These are phyloP conservation scores for Solea senegalensis DNA, from an alignment of 2,113 vertebrate species.

Conservation along the genomic window DNA sequence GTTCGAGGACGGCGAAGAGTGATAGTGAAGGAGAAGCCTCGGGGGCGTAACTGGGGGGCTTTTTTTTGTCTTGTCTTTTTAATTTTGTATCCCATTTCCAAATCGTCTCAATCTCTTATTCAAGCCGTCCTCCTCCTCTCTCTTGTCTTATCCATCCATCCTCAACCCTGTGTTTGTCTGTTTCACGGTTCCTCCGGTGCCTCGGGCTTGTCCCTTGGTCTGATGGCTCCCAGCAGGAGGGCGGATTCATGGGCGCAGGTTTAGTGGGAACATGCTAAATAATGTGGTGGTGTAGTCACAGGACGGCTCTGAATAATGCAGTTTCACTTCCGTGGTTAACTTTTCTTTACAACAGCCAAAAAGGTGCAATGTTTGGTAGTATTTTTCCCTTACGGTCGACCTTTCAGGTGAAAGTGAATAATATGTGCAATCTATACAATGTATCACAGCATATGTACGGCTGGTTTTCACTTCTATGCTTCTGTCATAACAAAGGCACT, in stretches of 20 bases:
- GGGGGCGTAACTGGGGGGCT: background rate
- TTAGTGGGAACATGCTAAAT: conserved; percentile 31
- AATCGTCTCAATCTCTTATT: background rate
- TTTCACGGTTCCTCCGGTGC: background rate
- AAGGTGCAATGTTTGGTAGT: too few species aligned
- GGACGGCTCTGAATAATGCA: conserved; percentile 22
- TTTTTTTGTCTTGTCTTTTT: background rate
- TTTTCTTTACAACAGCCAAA: too few species aligned
- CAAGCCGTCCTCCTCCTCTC: background rate
- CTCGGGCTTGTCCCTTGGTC: conserved; percentile 47
- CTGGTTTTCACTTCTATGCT: too few species aligned
- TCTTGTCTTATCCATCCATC: conserved; percentile 5
- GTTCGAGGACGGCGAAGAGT: background rate
- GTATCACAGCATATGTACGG: too few species aligned
- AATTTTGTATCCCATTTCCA: background rate
- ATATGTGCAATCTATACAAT: too few species aligned
- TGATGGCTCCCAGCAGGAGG: conserved; percentile 67
- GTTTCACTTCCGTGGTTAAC: background rate
- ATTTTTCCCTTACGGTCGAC: too few species aligned
- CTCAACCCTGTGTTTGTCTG: conserved; percentile 1
- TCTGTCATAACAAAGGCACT: too few species aligned
- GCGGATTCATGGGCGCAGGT: conserved; percentile 39
- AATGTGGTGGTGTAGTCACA: conserved; percentile 48
- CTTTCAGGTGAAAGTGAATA: too few species aligned
- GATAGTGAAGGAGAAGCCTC: conserved; percentile 1